A percentile compares a stretch with the other conserved stretches of the same genome.
Conservation (phyloP, 2,797 vertebrate genomes). For the Anguilla anguilla region DNA sequence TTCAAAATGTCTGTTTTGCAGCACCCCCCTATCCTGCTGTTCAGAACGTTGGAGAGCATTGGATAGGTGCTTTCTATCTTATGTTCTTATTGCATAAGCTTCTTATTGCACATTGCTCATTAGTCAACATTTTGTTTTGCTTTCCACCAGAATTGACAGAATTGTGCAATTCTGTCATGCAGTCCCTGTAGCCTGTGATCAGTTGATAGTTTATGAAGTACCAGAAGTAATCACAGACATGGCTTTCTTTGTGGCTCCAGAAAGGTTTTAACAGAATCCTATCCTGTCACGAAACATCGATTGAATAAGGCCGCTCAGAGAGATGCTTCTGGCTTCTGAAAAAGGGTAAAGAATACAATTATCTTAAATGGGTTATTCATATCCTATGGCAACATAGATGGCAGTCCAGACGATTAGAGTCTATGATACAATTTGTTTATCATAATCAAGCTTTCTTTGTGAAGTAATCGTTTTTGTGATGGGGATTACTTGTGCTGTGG, state of each 20-base stretch:
- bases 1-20: no score
- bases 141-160: no score
- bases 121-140: no score
- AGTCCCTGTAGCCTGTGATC: background rate
- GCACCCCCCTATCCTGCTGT: no score
- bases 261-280: background rate
- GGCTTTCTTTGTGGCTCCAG: background rate
- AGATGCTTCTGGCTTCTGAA: slow-evolving; percentile 12
- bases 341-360: background rate
- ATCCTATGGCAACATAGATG: slow-evolving; percentile 8
- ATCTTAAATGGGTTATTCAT: slow-evolving; percentile 24
- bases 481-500: background rate
- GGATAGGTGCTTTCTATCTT: no score
- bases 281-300: background rate
- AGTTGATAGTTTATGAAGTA: background rate
- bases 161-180: no score
- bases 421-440: slow-evolving; percentile 10
- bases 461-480: slow-evolving; percentile 20
- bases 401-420: slow-evolving; percentile 7
- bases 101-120: no score
- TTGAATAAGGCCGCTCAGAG: background rate
- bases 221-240: background rate
- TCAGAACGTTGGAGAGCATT: no score
- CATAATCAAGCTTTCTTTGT: slow-evolving; percentile 17
- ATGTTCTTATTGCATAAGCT: no score